Evolutionary conservation across 2,113 vertebrate genomes (phyloP), one percentile per base, ranked within the genome.

Genomic region (Lethenteron camtschaticum): DNA sequence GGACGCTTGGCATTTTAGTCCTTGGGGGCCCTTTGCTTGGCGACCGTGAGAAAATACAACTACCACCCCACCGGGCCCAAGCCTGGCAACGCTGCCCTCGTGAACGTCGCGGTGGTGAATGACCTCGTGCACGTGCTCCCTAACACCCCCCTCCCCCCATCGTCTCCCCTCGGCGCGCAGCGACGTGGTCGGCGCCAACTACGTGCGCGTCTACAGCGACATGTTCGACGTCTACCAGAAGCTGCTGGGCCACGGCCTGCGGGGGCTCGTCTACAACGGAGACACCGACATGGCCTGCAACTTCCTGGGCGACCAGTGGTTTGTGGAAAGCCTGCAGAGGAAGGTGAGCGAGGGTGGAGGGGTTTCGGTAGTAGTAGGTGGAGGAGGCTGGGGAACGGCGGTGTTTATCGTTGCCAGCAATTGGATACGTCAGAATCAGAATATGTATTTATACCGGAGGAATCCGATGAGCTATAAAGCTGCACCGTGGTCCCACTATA

Each of bases 271-370:
- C 72, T 84, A 83, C 74, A 83, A 83, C 11, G 83, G 83, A 70
- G 83, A 84, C 74, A 84, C 82, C 0, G 83, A 84, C 75, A 83
- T 84, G 83, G 81, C 81, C 73, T 84, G 83, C 73, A 84, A 84
- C 77, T 83, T 83, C 75, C 75, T 84, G 71, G 83, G 83, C 55
- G 80, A 81, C 74, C 76, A 80, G 72, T 84, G 82, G 83, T 84
- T 83, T 73, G 82, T 83, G 68, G 81, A 83, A 20, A 75, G 77
- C 10, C 81, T 84, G 2, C 77, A 77, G 56, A 57, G 78, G 16
- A 69, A 80, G 76, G 83, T 83, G 70, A 9, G 55, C 3, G 11
- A 10, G 72, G 56, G 56, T 55, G 16, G 9, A 9, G 56, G 57
- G 10, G 59, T 8, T 56, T 11, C 58, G 11, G 11, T 10, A 2